Conservation (phyloP, 1,140 invertebrate species). For the Micrasema minimum region DNA sequence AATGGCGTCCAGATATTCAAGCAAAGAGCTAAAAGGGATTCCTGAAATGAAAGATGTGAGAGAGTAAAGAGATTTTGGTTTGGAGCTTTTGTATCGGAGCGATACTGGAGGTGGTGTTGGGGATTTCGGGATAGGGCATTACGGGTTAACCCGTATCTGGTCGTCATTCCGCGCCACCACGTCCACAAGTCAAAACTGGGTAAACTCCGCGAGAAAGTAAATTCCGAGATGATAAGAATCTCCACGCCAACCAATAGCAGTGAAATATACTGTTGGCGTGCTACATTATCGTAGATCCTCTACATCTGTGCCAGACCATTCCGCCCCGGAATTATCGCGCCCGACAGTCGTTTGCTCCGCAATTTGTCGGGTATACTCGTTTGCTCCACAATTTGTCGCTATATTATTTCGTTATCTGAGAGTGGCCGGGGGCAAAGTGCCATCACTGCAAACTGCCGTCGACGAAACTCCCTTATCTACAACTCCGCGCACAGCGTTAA, state of each 20-base stretch:
- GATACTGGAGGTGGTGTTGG: not conserved
- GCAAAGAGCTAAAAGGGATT: no score
- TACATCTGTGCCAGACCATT: slow-evolving; percentile 52
- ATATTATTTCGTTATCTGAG: slow-evolving; percentile 54
- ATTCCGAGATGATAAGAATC: slow-evolving; percentile 43
- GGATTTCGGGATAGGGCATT: not conserved
- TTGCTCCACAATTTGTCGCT: slow-evolving; percentile 55
- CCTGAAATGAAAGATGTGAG: no score
- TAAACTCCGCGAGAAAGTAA: slow-evolving; percentile 41
- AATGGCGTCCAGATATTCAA: not conserved
- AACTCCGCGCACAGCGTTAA: slow-evolving; percentile 48
- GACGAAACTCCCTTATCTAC: slow-evolving; percentile 53
- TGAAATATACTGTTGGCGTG: slow-evolving; percentile 54
- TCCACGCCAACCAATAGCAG: slow-evolving; percentile 44
- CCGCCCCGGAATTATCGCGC: slow-evolving; percentile 50
- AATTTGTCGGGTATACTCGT: slow-evolving; percentile 53
- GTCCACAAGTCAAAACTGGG: slow-evolving; percentile 50
- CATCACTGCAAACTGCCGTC: slow-evolving; percentile 53
- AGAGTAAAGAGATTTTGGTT: not conserved
- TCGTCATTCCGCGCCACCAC: slow-evolving; percentile 40
- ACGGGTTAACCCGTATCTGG: slow-evolving; percentile 19
- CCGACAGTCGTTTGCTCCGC: slow-evolving; percentile 49
- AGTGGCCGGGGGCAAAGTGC: slow-evolving; percentile 51
- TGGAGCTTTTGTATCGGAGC: not conserved
- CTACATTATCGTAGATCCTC: slow-evolving; percentile 50